Evolutionary conservation across 2,888 invertebrate genomes (phyloP).

Genomic region (Athripsodes cinereus): DNA sequence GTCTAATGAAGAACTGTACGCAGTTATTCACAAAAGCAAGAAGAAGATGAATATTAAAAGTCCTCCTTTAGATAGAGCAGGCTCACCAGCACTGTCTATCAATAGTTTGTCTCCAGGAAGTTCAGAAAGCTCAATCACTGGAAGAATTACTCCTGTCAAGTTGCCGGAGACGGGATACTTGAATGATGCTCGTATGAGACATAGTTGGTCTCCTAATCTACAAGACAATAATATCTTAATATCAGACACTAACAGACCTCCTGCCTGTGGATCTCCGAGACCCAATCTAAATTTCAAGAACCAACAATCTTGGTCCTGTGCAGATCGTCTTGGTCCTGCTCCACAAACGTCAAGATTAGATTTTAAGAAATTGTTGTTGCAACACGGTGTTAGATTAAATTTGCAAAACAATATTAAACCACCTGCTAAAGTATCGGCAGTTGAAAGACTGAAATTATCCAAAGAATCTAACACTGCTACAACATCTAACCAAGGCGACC

Average conservation of each 20-base stretch:
- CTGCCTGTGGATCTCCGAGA: slow-evolving; percentile 15
- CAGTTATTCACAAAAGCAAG: slow-evolving; percentile 72
- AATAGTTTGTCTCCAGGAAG: slow-evolving; percentile 48
- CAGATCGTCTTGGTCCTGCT: slow-evolving; percentile 56
- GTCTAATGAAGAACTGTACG: slow-evolving; percentile 73
- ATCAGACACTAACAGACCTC: slow-evolving; percentile 30
- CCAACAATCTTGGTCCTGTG: slow-evolving; percentile 53
- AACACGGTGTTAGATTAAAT: slow-evolving; percentile 63
- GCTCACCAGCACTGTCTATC: slow-evolving; percentile 43
- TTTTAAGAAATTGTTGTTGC: slow-evolving; percentile 74
- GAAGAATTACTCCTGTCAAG: slow-evolving; percentile 40
- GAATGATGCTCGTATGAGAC: slow-evolving; percentile 50
- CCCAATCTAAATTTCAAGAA: slow-evolving; percentile 33
- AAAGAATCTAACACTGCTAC: slow-evolving; percentile 43
- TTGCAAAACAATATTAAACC: slow-evolving; percentile 51
- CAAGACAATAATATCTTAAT: slow-evolving; percentile 35
- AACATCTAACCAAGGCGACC: slow-evolving; percentile 34
- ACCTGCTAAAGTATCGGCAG: slow-evolving; percentile 63
- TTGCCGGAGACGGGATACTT: slow-evolving; percentile 59
- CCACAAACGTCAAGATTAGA: slow-evolving; percentile 76
- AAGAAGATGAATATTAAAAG: slow-evolving; percentile 64
- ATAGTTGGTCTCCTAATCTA: slow-evolving; percentile 59
- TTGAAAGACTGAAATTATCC: slow-evolving; percentile 69
- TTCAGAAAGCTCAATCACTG: slow-evolving; percentile 45
- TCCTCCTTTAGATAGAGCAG: slow-evolving; percentile 44